phyloP scores from a whole-genome alignment of 2,113 vertebrate genomes.

The Stercorarius parasiticus region DNA sequence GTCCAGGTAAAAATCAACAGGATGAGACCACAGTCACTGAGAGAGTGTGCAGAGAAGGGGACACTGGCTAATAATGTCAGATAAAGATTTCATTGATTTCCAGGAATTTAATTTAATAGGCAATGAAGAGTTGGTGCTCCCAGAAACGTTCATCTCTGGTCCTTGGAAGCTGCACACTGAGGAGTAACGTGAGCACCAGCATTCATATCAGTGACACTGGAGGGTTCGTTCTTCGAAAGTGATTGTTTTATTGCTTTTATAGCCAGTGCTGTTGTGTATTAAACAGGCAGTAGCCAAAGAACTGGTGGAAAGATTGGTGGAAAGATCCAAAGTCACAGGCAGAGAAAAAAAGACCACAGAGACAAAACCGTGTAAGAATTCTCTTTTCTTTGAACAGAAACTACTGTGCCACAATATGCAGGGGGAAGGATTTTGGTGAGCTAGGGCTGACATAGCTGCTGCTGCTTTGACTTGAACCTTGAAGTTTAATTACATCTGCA shows the following conservation, averaged over 20 bases:
- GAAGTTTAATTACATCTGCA: not conserved
- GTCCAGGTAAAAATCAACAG: not conserved
- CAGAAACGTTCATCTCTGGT: not conserved
- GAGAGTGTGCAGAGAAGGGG: not conserved
- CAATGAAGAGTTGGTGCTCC: not conserved
- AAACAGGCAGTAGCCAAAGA: not conserved
- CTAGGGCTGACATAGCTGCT: not conserved
- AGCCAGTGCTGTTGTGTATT: not conserved
- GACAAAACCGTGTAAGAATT: not conserved
- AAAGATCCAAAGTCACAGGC: not conserved
- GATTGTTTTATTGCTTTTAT: not conserved
- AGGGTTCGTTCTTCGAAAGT: not conserved
- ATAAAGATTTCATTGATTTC: not conserved
- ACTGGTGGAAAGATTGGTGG: not conserved
- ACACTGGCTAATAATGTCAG: accelerated
- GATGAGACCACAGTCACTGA: not conserved
- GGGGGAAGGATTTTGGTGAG: not conserved
- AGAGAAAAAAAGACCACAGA: not conserved
- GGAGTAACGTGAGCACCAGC: not conserved
- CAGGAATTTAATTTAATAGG: not conserved
- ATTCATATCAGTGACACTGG: accelerated
- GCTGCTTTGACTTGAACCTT: not conserved
- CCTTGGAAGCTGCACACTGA: not conserved
- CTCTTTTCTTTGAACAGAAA: not conserved
- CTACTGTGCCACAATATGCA: not conserved